phyloP scores from a whole-genome alignment of 2,797 vertebrate genomes.

The Garrulus glandarius region DNA sequence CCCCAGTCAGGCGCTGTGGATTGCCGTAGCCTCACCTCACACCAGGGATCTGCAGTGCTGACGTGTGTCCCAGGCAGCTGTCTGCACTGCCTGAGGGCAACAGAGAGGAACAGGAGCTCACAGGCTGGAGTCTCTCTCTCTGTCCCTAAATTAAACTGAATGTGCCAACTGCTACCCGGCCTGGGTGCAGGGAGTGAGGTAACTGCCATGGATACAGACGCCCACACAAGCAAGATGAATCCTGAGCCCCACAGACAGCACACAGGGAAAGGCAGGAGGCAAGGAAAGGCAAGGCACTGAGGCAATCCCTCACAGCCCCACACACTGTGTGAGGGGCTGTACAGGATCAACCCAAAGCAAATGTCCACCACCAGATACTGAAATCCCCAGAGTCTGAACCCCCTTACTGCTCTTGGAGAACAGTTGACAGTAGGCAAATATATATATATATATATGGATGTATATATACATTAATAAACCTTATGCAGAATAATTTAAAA shows the following conservation, averaged over 20 bases:
- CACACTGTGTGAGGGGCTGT: background rate
- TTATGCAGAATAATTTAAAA: background rate
- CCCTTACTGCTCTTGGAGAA: background rate
- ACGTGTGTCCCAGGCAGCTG: background rate
- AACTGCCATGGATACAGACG: background rate
- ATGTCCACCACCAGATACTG: background rate
- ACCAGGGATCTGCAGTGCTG: background rate
- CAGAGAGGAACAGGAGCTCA: background rate
- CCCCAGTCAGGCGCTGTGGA: background rate
- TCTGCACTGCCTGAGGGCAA: background rate
- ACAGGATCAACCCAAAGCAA: background rate
- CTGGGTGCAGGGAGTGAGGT: rapidly evolving
- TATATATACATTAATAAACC: background rate
- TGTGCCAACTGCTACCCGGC: rapidly evolving
- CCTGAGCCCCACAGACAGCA: background rate
- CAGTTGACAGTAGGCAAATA: background rate
- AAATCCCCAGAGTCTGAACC: background rate
- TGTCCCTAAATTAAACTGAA: background rate
- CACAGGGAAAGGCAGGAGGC: background rate
- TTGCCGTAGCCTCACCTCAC: background rate
- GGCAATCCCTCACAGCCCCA: background rate
- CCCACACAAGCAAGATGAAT: rapidly evolving
- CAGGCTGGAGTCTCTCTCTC: background rate
- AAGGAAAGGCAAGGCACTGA: background rate
- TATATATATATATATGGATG: background rate